Evolutionary conservation across 2,113 vertebrate genomes (phyloP).

Genomic region (Sander lucioperca): DNA sequence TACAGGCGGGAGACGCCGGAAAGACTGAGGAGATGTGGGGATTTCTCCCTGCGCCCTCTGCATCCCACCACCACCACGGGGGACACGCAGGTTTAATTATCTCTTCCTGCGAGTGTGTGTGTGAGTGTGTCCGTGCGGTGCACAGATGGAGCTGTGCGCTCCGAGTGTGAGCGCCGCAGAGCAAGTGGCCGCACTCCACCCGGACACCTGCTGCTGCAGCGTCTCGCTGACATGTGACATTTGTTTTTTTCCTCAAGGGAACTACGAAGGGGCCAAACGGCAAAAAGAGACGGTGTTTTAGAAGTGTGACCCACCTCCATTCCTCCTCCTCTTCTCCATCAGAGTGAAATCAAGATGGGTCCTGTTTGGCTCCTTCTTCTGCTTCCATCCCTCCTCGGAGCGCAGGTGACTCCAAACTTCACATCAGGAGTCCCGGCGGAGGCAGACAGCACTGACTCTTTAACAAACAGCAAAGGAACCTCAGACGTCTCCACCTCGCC

Average conservation of each 20-base stretch:
- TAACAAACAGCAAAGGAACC: constrained; percentile 30
- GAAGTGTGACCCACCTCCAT: constrained; percentile 5
- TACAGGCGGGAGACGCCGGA: background rate
- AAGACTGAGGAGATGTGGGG: constrained; percentile 35
- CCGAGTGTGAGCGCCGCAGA: constrained; percentile 19
- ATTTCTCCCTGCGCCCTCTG: background rate
- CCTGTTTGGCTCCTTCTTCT: constrained; percentile 65
- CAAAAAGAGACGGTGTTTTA: background rate
- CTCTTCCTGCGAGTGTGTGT: background rate
- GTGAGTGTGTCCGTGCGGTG: constrained; percentile 10
- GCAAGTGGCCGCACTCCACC: constrained; percentile 10
- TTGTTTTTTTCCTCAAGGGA: background rate
- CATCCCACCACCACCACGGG: background rate
- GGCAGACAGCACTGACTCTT: constrained; percentile 18
- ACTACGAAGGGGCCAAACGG: background rate
- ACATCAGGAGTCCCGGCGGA: constrained; percentile 16
- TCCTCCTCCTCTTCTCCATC: background rate
- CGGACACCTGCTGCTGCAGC: constrained; percentile 44
- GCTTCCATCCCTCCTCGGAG: constrained; percentile 60
- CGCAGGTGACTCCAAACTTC: constrained; percentile 62
- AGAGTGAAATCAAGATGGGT: constrained; percentile 63
- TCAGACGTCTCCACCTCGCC: background rate
- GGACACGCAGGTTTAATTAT: background rate
- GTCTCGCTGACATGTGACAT: constrained; percentile 40
- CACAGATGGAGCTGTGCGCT: constrained; percentile 50